Base-by-base conservation (phyloP, 2,113 vertebrate species). In the Arvicanthis niloticus region DNA sequence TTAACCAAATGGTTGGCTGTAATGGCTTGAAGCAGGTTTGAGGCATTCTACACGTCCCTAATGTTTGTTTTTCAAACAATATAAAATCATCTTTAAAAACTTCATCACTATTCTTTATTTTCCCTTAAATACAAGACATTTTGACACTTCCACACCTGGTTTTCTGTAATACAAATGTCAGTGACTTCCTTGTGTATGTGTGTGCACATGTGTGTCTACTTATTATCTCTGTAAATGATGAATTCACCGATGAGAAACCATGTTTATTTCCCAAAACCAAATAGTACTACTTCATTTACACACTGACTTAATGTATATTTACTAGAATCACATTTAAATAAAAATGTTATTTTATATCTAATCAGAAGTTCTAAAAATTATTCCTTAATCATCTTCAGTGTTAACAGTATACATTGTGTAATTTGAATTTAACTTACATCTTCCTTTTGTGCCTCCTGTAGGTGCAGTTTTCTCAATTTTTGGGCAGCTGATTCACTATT, bases 341-440 rank as follows among this genome's bases (percentile, higher is more conserved):
- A 62, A 58, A 92, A 31, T 87, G 31, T 70, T 58, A 62, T 76
- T 56, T 60, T 62, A 24, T 34, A 76, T 58, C 40, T 75, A 40
- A 73, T 37, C 1, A 75, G 21, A 42, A 10, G 19, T 26, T 62
- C 12, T 7, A 93, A 8, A 67, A 29, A 31, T 68, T 89, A 65
- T 68, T 56, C 42, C 29, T 12, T 67, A 80, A 75, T 70, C 7
- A 26, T 31, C 48, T 86, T 96, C 6, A 62, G 24, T 70, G 24
- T 37, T 75, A 80, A 68, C 34, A 65, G 17, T 31, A 89, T 15
- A n/a, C 24, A 42, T 42, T 58, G 31, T 58, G 75, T 60, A 87
- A 29, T 93, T 4, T 93, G 22, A 77, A 31, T 82, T 73, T 80
- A 94, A 82, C 65, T 91, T 94, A 65, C 45, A 68, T 97, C 60